Conservation (phyloP, 2,888 invertebrate genomes). For the Eremobia ochroleuca region DNA sequence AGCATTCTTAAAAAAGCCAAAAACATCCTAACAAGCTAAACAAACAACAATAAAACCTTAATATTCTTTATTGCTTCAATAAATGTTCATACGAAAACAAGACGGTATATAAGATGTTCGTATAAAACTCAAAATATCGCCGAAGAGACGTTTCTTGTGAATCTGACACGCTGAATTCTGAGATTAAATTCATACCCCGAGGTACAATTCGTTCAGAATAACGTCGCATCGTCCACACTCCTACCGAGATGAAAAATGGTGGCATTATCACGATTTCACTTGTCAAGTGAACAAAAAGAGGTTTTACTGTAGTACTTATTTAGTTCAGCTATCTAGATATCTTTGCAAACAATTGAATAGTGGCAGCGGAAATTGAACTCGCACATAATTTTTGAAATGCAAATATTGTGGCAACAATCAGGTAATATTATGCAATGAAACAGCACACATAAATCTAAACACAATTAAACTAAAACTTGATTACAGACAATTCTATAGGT, state of each 20-base stretch:
- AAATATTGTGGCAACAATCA: not conserved
- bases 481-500: conserved; percentile 36
- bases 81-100: conserved; percentile 74
- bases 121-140: conserved; percentile 72
- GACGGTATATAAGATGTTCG: conserved; percentile 72
- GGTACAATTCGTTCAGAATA: conserved; percentile 87
- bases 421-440: conserved; percentile 6
- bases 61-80: conserved; percentile 59
- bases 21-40: conserved; percentile 8
- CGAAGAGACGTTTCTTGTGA: conserved; percentile 85
- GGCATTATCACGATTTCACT: conserved; percentile 87
- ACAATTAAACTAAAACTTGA: conserved; percentile 38
- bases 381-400: not conserved
- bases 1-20: not conserved
- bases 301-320: conserved; percentile 71
- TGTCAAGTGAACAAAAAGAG: conserved; percentile 82
- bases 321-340: conserved; percentile 64
- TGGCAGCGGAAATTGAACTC: not conserved
- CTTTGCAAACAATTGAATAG: conserved; percentile 21
- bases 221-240: conserved; percentile 86
- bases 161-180: conserved; percentile 86
- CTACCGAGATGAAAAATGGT: conserved; percentile 86
- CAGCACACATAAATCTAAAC: conserved; percentile 11
- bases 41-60: conserved; percentile 52
- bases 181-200: conserved; percentile 90